Conservation (phyloP, 37 sponge, comb jelly and placozoan species). For the Crambe crambe region DNA sequence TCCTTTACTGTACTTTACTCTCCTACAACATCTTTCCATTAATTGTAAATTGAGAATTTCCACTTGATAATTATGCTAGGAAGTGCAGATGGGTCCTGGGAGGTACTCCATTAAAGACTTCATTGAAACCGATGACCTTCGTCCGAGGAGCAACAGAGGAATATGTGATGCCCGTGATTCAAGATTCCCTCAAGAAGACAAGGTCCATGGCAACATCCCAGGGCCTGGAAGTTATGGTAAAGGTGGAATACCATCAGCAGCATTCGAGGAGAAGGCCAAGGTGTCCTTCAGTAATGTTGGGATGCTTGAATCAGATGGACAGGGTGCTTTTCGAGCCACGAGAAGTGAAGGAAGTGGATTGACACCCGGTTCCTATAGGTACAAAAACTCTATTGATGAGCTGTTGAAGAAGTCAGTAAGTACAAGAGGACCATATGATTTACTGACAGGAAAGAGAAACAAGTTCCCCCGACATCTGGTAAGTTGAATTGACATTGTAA, state of each 20-base stretch:
- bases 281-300: slow-evolving; percentile 78
- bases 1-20: too few species aligned
- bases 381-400: slow-evolving; percentile 67
- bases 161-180: slow-evolving; percentile 75
- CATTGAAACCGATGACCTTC: slow-evolving; percentile 48
- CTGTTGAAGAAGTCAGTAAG: slow-evolving; percentile 75
- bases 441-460: slow-evolving; percentile 83
- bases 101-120: slow-evolving; percentile 75
- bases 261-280: slow-evolving; percentile 60
- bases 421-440: slow-evolving; percentile 93
- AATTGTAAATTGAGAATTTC: neutral
- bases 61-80: slow-evolving; percentile 1
- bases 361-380: slow-evolving; percentile 79
- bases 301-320: slow-evolving; percentile 76
- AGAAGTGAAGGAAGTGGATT: slow-evolving; percentile 69
- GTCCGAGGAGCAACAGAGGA: slow-evolving; percentile 82
- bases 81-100: slow-evolving; percentile 88
- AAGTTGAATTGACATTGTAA: too few species aligned
- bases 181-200: slow-evolving; percentile 65
- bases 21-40: too few species aligned
- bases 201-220: slow-evolving; percentile 44
- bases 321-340: neutral
- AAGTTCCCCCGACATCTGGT: slow-evolving; percentile 43
- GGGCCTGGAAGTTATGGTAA: slow-evolving; percentile 84
- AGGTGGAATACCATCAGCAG: slow-evolving; percentile 76